Evolutionary conservation across 2,888 invertebrate species (phyloP), one percentile per base, ranked within the genome.

Genomic region (Epinotia brunnichana): DNA sequence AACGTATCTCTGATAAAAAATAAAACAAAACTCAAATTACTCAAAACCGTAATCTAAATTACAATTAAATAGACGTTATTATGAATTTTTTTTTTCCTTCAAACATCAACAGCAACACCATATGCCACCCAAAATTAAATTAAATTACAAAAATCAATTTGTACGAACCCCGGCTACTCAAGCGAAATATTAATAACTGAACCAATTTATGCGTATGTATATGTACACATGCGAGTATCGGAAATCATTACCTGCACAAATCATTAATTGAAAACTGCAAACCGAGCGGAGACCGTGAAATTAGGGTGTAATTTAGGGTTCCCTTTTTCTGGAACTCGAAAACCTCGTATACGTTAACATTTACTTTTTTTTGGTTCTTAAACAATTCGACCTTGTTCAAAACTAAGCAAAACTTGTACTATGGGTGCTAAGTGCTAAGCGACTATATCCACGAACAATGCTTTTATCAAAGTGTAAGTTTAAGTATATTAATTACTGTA

Each of bases 251-350:
- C 78, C 68, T 62, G 77, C 78, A 76, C 67, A 82, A 83, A 81
- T 80, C 84, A 82, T 80, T 85, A 85, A 86, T 84, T 83, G 83
- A 83, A 85, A 84, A 84, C 80, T 76, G 77, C 77, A 70, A 78
- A 76, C 80, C 53, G 74, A 71, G 74, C 78, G 75, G 39, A 35
- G 11, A 80, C 79, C 86, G 82, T 87, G 83, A 86, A 82, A 82
- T 83, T 81, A 74, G 77, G 76, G 76, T 54, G 73, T 53, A 63
- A 15, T 68, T 60, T 61, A 59, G 72, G 69, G 63, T 64, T 74
- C 63, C 17, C 10, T 11, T 19, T 48, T 48, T 54, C 19, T 39
- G 13, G 29, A 53, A 53, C 11, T 17, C 17, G 2, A 57, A 57
- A 57, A 29, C 29, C 15, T 29, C 29, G 2, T 24, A 24, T 54